These are phyloP conservation scores for Corythornis leucogaster DNA, from an alignment of 2,797 vertebrate genomes.

Conservation along the genomic window DNA sequence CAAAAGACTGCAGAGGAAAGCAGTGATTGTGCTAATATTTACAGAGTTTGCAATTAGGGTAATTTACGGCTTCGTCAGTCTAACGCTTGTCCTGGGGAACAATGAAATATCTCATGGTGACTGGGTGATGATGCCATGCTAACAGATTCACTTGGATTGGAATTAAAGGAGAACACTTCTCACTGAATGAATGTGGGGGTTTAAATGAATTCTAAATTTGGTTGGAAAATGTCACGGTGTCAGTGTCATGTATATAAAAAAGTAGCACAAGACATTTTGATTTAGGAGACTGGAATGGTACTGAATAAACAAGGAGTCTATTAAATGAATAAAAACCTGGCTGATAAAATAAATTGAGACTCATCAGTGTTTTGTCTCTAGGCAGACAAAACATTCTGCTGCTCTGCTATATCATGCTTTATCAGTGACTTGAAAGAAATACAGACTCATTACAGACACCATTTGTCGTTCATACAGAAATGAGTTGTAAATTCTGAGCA, in stretches of 20 bases:
- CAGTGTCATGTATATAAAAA: not conserved
- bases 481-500: not conserved
- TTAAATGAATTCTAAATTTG: not conserved
- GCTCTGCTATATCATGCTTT: not conserved
- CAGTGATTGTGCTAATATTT: constrained; percentile 36
- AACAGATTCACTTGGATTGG: not conserved
- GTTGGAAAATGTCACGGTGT: not conserved
- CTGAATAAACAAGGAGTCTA: not conserved
- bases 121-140: not conserved
- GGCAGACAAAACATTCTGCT: constrained; percentile 44
- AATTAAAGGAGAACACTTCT: not conserved
- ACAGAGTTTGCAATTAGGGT: constrained; percentile 16
- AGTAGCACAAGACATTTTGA: not conserved
- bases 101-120: not conserved
- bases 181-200: not conserved
- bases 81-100: not conserved
- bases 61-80: constrained; percentile 35
- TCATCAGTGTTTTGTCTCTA: not conserved
- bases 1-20: not conserved
- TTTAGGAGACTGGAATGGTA: not conserved
- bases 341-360: not conserved
- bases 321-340: constrained; percentile 5
- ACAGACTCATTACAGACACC: not conserved
- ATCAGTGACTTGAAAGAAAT: not conserved
- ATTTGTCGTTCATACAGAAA: not conserved